phyloP scores from a whole-genome alignment of 2,797 vertebrate species.

The Antennarius maculatus region DNA sequence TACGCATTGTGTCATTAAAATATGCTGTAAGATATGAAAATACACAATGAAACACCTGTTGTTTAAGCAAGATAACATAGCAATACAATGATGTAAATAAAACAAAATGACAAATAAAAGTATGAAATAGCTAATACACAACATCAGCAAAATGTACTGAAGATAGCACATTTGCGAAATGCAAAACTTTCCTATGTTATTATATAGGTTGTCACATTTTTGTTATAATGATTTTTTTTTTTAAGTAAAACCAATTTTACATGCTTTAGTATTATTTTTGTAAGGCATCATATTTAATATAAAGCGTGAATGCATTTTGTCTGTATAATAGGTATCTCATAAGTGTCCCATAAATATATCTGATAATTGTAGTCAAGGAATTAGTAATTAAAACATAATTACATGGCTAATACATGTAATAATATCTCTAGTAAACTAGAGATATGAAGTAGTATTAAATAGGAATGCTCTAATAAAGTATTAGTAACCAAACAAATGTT shows the following conservation, averaged over 20 bases:
- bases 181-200: neutral
- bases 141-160: neutral
- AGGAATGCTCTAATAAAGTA: neutral
- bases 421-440: neutral
- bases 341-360: neutral
- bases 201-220: too few species aligned
- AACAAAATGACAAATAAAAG: neutral
- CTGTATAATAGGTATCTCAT: neutral
- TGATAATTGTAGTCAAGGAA: neutral
- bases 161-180: neutral
- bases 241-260: neutral
- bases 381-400: neutral
- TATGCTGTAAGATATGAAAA: neutral
- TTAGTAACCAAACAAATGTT: neutral
- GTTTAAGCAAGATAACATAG: neutral
- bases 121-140: too few species aligned
- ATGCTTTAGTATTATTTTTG: too few species aligned
- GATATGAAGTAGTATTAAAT: neutral
- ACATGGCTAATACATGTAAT: too few species aligned
- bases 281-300: neutral
- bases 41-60: neutral
- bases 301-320: too few species aligned
- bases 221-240: neutral
- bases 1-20: neutral
- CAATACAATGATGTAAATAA: neutral